Conservation (phyloP, 2,797 vertebrate genomes). For the Apogon talboti region DNA sequence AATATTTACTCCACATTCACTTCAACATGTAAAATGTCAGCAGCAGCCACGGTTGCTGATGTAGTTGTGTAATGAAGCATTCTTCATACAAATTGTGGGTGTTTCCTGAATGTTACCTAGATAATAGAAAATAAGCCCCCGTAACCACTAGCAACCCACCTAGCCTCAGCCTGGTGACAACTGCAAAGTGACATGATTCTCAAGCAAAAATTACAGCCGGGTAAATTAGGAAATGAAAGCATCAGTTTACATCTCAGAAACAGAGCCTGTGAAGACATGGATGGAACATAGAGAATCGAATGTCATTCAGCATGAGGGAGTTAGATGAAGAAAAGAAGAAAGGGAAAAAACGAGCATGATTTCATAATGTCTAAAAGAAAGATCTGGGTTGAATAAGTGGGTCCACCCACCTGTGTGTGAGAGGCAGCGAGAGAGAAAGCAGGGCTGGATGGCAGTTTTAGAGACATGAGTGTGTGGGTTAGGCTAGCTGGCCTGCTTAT, state of each 20-base stretch:
- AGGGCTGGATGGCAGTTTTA: constrained; percentile 80
- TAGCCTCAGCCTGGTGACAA: constrained; percentile 52
- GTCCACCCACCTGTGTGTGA: constrained; percentile 88
- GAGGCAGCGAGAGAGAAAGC: constrained; percentile 78
- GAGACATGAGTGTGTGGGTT: constrained; percentile 89
- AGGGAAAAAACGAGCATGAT: constrained; percentile 66
- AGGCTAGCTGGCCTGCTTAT: constrained; percentile 80
- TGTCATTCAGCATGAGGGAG: constrained; percentile 62
- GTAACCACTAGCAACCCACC: constrained; percentile 80
- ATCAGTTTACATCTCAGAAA: background rate
- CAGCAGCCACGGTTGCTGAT: constrained; percentile 32
- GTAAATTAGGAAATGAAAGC: constrained; percentile 46
- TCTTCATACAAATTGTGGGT: constrained; percentile 72
- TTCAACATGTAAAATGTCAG: constrained; percentile 55
- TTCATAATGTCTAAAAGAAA: constrained; percentile 85
- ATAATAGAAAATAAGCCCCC: constrained; percentile 72
- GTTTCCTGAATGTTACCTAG: constrained; percentile 79
- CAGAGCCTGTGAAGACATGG: constrained; percentile 12
- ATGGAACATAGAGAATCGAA: constrained; percentile 31
- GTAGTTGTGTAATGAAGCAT: constrained; percentile 52
- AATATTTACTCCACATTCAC: constrained; percentile 31
- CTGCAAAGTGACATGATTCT: constrained; percentile 48
- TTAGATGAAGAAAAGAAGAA: constrained; percentile 65
- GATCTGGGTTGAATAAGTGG: constrained; percentile 87
- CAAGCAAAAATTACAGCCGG: constrained; percentile 43